Evolutionary conservation across 1,140 invertebrate genomes (phyloP), one percentile per base, ranked within the genome.

Genomic region (Ceratosolen solmsi): DNA sequence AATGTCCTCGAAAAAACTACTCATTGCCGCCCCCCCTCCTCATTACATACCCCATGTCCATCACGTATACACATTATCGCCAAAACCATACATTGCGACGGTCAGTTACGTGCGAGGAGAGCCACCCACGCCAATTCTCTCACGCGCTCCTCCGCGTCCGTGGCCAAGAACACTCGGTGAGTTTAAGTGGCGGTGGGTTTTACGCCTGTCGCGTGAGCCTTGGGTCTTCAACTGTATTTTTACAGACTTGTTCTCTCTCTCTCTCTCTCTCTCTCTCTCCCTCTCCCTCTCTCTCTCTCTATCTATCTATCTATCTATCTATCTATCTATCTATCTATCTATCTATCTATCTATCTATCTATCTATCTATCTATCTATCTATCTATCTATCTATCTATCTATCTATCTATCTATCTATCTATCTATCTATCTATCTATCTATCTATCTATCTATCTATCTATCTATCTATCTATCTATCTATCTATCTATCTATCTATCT

Each of bases 161-260:
- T 77, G 25, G 58, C 63, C 46, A 56, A 79, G 65, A 30, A 71
- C 15, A 51, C 22, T 27, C 1, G 13, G 20, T 13, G 71, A 72
- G 41, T 30, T 46, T 46, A 4, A 38, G 41, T 36, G 46, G n/a
- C 20, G 27, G 7, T 2, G 72, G 33, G 20, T 36, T 74, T 54
- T 36, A 58, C 36, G 51, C 63, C 63, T 77, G 63, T 68, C 76
- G 76, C 68, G 13, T 22, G 72, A 38, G 65, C 36, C 60, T 36
- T n/a, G 9, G 38, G 56, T 65, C 72, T 81, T 81, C 72, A 75
- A 68, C 60, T 38, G 25, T 17, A 65, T 75, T 81, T 78, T 81
- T 81, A 30, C 79, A 75, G 79, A 75, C 79, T 49, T n/a, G n/a
- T n/a, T n/a, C n/a, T n/a, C n/a, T n/a, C n/a, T n/a, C n/a, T n/a